These are phyloP conservation scores for Pteromalus puparum DNA, from an alignment of 1,140 invertebrate species.

Conservation along the genomic window DNA sequence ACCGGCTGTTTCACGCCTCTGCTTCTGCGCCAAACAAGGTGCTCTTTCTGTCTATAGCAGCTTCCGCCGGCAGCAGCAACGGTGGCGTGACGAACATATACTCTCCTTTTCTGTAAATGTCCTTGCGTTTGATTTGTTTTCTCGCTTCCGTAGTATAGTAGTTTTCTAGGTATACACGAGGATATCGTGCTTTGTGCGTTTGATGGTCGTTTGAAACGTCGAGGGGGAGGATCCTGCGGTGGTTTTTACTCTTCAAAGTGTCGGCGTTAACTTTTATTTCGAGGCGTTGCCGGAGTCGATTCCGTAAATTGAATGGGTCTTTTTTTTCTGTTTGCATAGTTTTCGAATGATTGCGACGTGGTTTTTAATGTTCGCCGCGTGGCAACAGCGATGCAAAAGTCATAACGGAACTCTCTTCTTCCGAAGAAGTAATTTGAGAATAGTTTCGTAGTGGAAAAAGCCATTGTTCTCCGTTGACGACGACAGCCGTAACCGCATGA, in stretches of 20 bases:
- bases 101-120: constrained; percentile 54
- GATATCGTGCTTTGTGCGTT: neutral
- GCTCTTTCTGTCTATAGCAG: constrained; percentile 3
- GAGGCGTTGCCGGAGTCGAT: neutral
- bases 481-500: neutral
- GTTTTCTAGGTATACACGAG: neutral
- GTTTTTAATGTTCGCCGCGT: no score
- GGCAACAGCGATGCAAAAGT: no score
- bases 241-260: neutral
- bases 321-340: neutral
- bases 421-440: neutral
- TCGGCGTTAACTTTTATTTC: neutral
- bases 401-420: neutral
- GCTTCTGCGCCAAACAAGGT: constrained; percentile 54
- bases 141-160: neutral
- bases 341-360: neutral
- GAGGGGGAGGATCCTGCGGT: neutral
- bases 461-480: no score
- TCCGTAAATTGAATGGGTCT: neutral
- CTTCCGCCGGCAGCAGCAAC: constrained; percentile 41
- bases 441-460: neutral
- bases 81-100: constrained; percentile 21
- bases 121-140: constrained; percentile 42
- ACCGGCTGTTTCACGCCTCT: constrained; percentile 71
- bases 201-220: neutral